Conservation (phyloP, 1,140 invertebrate genomes). For the Hypsibius dujardini region DNA sequence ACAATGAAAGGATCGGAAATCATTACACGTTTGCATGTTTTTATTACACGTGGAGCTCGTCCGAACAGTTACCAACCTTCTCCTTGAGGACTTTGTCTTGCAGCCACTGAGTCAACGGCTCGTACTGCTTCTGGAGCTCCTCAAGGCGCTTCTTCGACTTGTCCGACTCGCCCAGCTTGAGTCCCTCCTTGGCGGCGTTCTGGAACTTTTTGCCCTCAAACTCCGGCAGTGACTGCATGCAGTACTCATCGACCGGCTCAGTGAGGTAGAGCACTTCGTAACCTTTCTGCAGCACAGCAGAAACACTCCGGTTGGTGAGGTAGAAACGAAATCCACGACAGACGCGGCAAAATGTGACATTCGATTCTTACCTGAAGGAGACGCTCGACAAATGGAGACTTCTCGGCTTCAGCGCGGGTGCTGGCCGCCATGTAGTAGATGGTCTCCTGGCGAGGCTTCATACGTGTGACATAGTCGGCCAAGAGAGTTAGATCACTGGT, state of each 20-base stretch:
- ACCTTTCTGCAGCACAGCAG: slow-evolving; percentile 77
- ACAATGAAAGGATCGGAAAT: slow-evolving; percentile 22
- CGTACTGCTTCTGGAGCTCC: slow-evolving; percentile 57
- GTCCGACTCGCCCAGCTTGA: slow-evolving; percentile 66
- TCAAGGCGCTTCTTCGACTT: slow-evolving; percentile 65
- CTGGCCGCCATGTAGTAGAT: slow-evolving; percentile 93
- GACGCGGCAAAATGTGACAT: too few relatives aligned
- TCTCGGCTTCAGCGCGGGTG: slow-evolving; percentile 64
- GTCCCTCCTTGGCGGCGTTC: slow-evolving; percentile 96
- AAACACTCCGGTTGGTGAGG: too few relatives aligned
- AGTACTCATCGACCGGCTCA: slow-evolving; percentile 96
- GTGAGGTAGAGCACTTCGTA: slow-evolving; percentile 88
- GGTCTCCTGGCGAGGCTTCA: slow-evolving; percentile 89
- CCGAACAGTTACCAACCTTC: slow-evolving; percentile 37
- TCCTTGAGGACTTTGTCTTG: slow-evolving; percentile 67
- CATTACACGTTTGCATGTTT: slow-evolving; percentile 15
- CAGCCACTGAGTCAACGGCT: slow-evolving; percentile 80
- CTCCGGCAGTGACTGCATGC: slow-evolving; percentile 87
- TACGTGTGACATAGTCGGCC: slow-evolving; percentile 74
- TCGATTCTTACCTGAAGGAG: too few relatives aligned
- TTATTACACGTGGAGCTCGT: slow-evolving; percentile 7
- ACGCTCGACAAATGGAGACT: slow-evolving; percentile 86
- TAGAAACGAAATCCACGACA: too few relatives aligned
- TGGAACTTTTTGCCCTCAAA: slow-evolving; percentile 99
- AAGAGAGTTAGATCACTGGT: slow-evolving; percentile 51